A percentile compares a stretch with the other conserved stretches of the same genome.
Conservation (phyloP, 2,888 invertebrate species). For the Maniola hyperantus region DNA sequence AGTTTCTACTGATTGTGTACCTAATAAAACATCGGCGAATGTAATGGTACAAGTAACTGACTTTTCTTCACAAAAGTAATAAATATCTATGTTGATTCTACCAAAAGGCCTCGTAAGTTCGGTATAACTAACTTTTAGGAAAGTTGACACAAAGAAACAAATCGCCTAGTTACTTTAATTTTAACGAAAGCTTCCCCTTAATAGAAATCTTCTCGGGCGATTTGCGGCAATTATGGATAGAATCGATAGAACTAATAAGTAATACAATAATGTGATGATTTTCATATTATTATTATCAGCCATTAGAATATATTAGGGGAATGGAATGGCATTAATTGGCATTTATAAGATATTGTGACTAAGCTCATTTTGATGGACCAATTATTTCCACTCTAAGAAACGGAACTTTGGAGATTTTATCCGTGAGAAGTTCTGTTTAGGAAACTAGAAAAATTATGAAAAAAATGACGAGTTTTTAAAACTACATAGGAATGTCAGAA, state of each 20-base stretch:
- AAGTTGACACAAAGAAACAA: no score
- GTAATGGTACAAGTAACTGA: no score
- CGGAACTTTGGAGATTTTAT: neutral
- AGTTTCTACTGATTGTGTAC: no score
- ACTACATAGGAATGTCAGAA: neutral
- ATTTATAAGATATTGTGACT: slow-evolving; percentile 39
- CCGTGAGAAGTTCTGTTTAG: neutral
- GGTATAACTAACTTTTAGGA: no score
- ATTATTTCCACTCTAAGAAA: neutral
- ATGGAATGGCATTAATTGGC: slow-evolving; percentile 42
- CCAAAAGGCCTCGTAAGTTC: no score
- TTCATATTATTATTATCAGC: slow-evolving; percentile 31
- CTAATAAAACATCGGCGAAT: no score
- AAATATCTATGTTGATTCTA: no score
- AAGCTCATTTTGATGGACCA: slow-evolving; percentile 23
- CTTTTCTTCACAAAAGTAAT: no score
- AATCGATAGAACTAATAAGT: slow-evolving; percentile 33
- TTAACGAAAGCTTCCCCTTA: slow-evolving; percentile 42
- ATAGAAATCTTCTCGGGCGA: slow-evolving; percentile 42
- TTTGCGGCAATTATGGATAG: slow-evolving; percentile 46
- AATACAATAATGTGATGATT: slow-evolving; percentile 27
- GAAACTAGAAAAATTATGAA: no score
- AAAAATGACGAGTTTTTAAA: neutral
- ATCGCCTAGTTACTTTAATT: neutral
- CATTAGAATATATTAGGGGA: slow-evolving; percentile 38